Conservation (phyloP, 2,888 invertebrate genomes). For the Caenorhabditis sp. region DNA sequence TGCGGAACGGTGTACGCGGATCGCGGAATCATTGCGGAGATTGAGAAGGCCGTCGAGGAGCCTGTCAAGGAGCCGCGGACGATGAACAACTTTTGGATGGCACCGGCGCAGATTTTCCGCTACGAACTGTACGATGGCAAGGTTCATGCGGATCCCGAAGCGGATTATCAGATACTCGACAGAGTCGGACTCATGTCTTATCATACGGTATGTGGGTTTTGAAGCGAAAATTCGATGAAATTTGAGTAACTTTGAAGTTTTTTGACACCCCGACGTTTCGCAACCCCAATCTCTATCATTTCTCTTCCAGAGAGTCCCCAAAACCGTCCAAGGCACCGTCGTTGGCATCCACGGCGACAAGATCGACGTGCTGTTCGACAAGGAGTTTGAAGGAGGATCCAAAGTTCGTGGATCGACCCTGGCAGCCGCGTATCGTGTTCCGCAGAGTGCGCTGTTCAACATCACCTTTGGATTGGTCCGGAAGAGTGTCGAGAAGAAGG, state of each 20-base stretch:
- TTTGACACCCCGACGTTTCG: slow-evolving; percentile 81
- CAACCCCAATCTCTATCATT: not conserved
- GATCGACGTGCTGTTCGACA: slow-evolving; percentile 91
- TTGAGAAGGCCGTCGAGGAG: slow-evolving; percentile 15
- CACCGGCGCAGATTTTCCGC: slow-evolving; percentile 27
- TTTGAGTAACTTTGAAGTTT: not conserved
- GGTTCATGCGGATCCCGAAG: slow-evolving; percentile 87
- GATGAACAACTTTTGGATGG: slow-evolving; percentile 3
- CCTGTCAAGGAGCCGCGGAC: not conserved
- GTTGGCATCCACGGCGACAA: slow-evolving; percentile 84
- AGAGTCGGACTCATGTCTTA: slow-evolving; percentile 86
- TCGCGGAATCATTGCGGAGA: slow-evolving; percentile 86
- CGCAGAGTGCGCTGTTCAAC: slow-evolving; percentile 64
- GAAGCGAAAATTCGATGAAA: not conserved
- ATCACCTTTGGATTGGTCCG: slow-evolving; percentile 65
- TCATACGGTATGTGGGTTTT: slow-evolving; percentile 27
- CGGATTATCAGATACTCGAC: slow-evolving; percentile 89
- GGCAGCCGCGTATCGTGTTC: slow-evolving; percentile 58
- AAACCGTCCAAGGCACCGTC: slow-evolving; percentile 88
- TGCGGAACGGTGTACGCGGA: slow-evolving; percentile 89
- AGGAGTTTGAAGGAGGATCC: slow-evolving; percentile 88
- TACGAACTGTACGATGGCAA: slow-evolving; percentile 70
- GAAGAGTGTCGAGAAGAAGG: slow-evolving; percentile 32
- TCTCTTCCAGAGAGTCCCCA: slow-evolving; percentile 82
- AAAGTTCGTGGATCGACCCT: slow-evolving; percentile 42